Conservation (phyloP, 2,888 invertebrate species). For the Nymphalis urticae region DNA sequence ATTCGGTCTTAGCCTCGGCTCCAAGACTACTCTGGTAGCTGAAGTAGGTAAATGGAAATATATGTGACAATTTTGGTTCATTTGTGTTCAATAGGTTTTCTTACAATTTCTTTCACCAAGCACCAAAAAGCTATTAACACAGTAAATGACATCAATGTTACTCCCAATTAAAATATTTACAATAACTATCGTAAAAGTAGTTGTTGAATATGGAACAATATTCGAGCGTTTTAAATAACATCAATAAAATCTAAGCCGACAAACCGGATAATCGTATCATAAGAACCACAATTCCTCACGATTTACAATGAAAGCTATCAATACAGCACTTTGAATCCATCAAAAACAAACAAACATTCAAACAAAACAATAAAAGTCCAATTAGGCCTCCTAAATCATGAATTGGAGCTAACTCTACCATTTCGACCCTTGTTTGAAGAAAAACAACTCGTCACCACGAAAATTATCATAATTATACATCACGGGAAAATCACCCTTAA, state of each 20-base stretch:
- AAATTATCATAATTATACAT: background rate
- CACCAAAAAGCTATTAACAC: too few species aligned
- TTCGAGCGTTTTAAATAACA: background rate
- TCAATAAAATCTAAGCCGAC: background rate
- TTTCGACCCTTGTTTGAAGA: constrained; percentile 53
- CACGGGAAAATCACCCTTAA: constrained; percentile 14
- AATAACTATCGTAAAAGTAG: too few species aligned
- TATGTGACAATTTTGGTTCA: too few species aligned
- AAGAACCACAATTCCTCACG: background rate
- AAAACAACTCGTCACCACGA: constrained; percentile 7
- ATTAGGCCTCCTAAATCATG: constrained; percentile 58
- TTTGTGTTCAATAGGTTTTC: too few species aligned
- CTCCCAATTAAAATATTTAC: too few species aligned
- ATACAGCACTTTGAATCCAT: constrained; percentile 17
- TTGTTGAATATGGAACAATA: too few species aligned
- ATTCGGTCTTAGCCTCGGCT: too few species aligned
- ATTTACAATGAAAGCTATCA: constrained; percentile 21
- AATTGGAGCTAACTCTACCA: constrained; percentile 54
- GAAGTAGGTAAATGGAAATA: too few species aligned
- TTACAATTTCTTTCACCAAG: too few species aligned
- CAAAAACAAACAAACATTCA: constrained; percentile 36
- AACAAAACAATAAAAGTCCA: constrained; percentile 56
- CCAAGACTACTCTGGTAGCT: too few species aligned
- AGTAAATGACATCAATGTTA: too few species aligned
- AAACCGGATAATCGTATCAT: background rate